These are phyloP conservation scores for Clepsis dumicolana DNA, from an alignment of 2,888 invertebrate genomes.

Conservation along the genomic window DNA sequence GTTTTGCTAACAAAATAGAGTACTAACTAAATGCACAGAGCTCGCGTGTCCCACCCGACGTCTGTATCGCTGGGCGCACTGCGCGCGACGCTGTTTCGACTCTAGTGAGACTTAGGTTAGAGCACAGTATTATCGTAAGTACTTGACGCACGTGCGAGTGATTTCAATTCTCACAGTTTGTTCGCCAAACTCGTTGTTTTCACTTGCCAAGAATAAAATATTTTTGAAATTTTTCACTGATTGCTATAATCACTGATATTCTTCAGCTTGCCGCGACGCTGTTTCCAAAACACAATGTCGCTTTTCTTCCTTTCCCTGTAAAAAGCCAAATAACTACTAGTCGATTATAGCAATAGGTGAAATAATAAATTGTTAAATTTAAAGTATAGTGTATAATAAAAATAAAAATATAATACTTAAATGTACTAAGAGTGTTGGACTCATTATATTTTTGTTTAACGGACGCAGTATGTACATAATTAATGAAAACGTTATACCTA, in stretches of 20 bases:
- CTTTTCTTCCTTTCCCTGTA: not conserved
- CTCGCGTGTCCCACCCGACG: conserved; percentile 5
- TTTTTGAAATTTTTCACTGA: conserved; percentile 35
- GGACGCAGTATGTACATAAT: conserved; percentile 33
- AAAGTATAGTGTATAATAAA: conserved; percentile 37
- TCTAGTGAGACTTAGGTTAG: conserved; percentile 63
- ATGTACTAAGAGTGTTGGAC: conserved; percentile 20
- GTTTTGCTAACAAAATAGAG: not conserved
- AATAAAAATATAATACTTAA: conserved; percentile 39
- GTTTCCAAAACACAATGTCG: conserved; percentile 25
- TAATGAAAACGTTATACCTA: conserved; percentile 17
- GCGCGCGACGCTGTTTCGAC: conserved; percentile 63
- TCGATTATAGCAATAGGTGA: conserved; percentile 43
- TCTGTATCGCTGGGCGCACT: conserved; percentile 52
- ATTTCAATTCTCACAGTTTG: not conserved
- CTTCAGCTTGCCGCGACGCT: conserved; percentile 19
- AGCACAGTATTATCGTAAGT: conserved; percentile 42
- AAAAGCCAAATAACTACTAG: conserved; percentile 42
- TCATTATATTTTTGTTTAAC: conserved; percentile 39
- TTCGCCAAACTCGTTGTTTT: not conserved
- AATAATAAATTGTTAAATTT: conserved; percentile 39
- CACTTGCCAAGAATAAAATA: conserved; percentile 30
- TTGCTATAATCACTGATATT: conserved; percentile 40
- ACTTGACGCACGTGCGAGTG: not conserved
- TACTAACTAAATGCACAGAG: not conserved